phyloP scores from a whole-genome alignment of 2,888 invertebrate genomes.

The Scaeva pyrastri region DNA sequence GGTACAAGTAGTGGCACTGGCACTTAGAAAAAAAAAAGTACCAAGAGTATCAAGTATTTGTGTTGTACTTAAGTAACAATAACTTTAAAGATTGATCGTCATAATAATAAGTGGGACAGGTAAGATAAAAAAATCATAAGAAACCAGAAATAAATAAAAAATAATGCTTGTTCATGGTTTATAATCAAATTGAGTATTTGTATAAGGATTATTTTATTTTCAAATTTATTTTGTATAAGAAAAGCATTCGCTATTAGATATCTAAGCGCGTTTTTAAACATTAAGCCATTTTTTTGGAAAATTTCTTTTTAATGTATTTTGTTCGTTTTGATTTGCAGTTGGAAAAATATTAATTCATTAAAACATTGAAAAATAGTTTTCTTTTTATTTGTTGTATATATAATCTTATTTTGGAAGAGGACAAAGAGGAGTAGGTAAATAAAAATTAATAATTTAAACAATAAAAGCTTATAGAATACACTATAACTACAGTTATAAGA shows the following conservation, averaged over 20 bases:
- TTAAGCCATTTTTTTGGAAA: neutral
- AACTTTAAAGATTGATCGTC: too few species aligned
- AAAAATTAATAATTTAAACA: constrained; percentile 45
- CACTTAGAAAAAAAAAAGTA: too few species aligned
- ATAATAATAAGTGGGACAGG: too few species aligned
- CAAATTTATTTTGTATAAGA: constrained; percentile 27
- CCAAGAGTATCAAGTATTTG: too few species aligned
- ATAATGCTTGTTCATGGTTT: constrained; percentile 9
- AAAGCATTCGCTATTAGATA: constrained; percentile 18
- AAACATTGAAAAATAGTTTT: neutral
- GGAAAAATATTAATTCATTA: neutral
- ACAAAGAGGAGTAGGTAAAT: constrained; percentile 24
- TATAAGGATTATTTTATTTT: neutral
- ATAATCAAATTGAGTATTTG: constrained; percentile 10
- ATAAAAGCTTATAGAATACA: constrained; percentile 47
- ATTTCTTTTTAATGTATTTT: neutral
- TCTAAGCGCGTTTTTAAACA: constrained; percentile 1
- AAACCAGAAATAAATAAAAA: neutral
- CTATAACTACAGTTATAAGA: constrained; percentile 53
- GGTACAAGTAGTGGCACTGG: too few species aligned
- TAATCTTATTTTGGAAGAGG: neutral
- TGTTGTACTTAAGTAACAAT: too few species aligned
- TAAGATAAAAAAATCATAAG: neutral
- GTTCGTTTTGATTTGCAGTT: neutral
- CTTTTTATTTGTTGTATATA: neutral